Evolutionary conservation across 2,113 vertebrate genomes (phyloP).

Genomic region (Lathamus discolor): DNA sequence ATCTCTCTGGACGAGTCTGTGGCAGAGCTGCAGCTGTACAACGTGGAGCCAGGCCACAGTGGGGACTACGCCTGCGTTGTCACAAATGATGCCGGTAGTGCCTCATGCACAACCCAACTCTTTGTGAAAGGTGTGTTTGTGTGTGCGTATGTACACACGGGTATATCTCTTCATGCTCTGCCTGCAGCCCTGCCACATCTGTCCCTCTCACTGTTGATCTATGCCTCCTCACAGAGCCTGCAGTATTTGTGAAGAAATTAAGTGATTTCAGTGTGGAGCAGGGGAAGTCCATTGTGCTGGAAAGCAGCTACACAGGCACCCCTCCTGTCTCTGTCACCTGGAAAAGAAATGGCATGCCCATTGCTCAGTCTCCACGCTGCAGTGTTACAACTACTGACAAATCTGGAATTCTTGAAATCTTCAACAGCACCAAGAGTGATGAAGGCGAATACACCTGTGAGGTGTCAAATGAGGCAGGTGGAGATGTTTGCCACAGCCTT

Average conservation of each 20-base stretch:
- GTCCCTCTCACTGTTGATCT: not conserved
- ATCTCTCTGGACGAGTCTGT: conserved; percentile 84
- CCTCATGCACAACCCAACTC: conserved; percentile 86
- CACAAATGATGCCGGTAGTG: conserved; percentile 92
- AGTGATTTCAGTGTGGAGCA: conserved; percentile 88
- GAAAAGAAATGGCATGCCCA: conserved; percentile 85
- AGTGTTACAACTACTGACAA: conserved; percentile 91
- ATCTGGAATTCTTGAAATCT: conserved; percentile 93
- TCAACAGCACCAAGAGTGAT: conserved; percentile 84
- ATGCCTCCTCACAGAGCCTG: conserved; percentile 84
- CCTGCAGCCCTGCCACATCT: not conserved
- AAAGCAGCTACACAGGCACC: conserved; percentile 87
- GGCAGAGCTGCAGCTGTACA: conserved; percentile 83
- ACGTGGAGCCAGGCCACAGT: conserved; percentile 79
- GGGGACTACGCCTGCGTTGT: conserved; percentile 95
- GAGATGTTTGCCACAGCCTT: conserved; percentile 83
- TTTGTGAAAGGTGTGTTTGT: conserved; percentile 92
- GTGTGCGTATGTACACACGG: not conserved
- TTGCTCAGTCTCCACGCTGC: conserved; percentile 87
- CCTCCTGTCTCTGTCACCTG: conserved; percentile 90
- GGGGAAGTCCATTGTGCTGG: conserved; percentile 87
- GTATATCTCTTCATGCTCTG: not conserved
- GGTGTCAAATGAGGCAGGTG: conserved; percentile 91
- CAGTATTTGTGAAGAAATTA: conserved; percentile 90
- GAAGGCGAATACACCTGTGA: conserved; percentile 88